Base-by-base conservation (phyloP, 2,888 invertebrate genomes). In the Archips xylosteana region DNA sequence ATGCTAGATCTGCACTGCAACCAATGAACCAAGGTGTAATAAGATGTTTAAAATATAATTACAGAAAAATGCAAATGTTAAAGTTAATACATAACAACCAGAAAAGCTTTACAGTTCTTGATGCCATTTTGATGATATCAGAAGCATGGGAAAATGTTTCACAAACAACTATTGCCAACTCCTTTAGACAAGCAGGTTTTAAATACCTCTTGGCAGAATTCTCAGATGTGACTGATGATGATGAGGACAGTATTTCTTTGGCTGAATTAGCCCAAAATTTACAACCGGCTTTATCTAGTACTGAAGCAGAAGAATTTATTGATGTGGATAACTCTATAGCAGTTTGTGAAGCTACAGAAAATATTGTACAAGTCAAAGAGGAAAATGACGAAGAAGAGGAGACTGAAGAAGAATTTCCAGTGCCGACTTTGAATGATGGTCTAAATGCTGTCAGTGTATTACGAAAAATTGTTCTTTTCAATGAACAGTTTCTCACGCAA, bases 111-210 rank as follows among this genome's bases (percentile, higher is more conserved):
- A 75, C 63, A 69, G 72, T 75, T 75, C 76, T 76, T 75, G 73
- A 76, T 76, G 74, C 75, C 70, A 72, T 76, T 68, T 75, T 76
- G 71, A 75, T 76, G 72, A 75, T 76, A 73, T 74, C 74, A 69
- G 76, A 75, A 75, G 75, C 75, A 75, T 75, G 75, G 74, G 66
- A 75, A 69, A 75, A 76, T 61, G 75, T 76, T 75, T 75, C 67
- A 73, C 76, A 66, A 75, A 73, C 72, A n/a, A 75, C 76, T 68
- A 76, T 71, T 12, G 47, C 47, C 3, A 47, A 47, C 47, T 47
- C 9, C 47, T 47, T 47, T 47, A 12, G 47, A 12, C 47, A 47
- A 9, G 47, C 47, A 47, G 47, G 47, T 47, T 47, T 47, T 10
- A 47, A 47, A 47, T 3, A 47, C 47, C 47, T 47, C 47, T 12